Conservation (phyloP, 2,888 invertebrate species). For the Lissonota sp. region DNA sequence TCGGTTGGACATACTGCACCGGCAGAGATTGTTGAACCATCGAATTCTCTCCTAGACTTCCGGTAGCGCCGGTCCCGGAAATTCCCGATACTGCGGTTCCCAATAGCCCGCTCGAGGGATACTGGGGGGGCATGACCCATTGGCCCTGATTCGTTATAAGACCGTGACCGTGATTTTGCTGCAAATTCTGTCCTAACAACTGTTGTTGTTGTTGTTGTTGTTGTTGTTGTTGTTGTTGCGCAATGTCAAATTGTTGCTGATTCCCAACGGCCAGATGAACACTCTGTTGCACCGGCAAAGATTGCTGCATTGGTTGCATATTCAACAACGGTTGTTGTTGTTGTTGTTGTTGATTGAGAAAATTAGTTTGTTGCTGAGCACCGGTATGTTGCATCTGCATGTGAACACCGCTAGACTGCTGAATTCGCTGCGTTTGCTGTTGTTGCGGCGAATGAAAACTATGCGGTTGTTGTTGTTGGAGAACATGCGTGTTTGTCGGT, state of each 20-base stretch:
- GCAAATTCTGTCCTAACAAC: constrained; percentile 65
- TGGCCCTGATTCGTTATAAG: constrained; percentile 55
- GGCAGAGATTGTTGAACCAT: constrained; percentile 68
- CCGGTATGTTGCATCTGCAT: constrained; percentile 41
- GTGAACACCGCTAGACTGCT: constrained; percentile 21
- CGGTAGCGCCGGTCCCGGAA: not conserved
- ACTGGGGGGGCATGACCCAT: constrained; percentile 62
- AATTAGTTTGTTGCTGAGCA: constrained; percentile 36
- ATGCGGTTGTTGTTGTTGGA: constrained; percentile 49
- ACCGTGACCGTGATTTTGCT: constrained; percentile 64
- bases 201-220: constrained; percentile 66
- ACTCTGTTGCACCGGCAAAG: constrained; percentile 29
- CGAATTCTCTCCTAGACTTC: constrained; percentile 24
- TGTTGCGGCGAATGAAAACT: constrained; percentile 53
- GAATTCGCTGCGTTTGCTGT: constrained; percentile 51
- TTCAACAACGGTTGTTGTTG: constrained; percentile 49
- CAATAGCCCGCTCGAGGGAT: constrained; percentile 26
- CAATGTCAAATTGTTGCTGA: constrained; percentile 52
- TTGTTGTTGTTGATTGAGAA: constrained; percentile 49
- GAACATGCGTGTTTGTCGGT: constrained; percentile 5
- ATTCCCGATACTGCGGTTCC: not conserved
- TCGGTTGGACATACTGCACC: constrained; percentile 70
- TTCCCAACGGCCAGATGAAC: constrained; percentile 35
- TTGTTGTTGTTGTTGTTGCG: constrained; percentile 71
- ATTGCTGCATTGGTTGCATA: constrained; percentile 31